Evolutionary conservation across 2,888 invertebrate species (phyloP), one percentile per base, ranked within the genome.

Genomic region (Dryobotodes eremita): DNA sequence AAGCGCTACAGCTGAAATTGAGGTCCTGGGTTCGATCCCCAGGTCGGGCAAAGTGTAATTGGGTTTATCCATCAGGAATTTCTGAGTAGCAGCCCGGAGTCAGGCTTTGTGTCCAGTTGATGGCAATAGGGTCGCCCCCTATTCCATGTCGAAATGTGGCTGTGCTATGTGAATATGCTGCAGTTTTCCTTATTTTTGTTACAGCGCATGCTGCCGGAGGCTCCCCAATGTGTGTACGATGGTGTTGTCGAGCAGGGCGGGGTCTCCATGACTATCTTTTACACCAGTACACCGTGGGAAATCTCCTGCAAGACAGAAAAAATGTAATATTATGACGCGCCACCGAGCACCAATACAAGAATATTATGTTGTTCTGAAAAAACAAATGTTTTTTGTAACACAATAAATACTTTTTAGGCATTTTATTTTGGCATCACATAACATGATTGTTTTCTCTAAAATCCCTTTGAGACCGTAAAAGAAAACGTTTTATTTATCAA

Each of bases 331-430:
- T 23, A 36, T 13, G 13, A 50, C 17, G 8, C 23, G 17, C 15
- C 42, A 46, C 10, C 42, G 15, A 70, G 11, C n/a, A 42, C 36
- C 13, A 36, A 36, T 26, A 36, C 26, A 23, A 42, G 23, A 13
- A 70, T 48, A 46, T 71, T 42, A 71, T 55, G 5, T 31, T 31
- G 4, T 71, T 17, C 53, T 55, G 42, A 53, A 70, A 31, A 71
- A 46, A 42, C n/a, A 57, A 13, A 46, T 57, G 23, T 55, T 57
- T 46, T 36, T 13, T 48, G 17, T 57, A 57, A 70, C 15, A 74
- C 46, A 57, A 71, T 74, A 74, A 31, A 74, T 57, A 31, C 31
- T 70, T 17, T 55, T n/a, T 11, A 26, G 11, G 20, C 15, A 69
- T 69, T 23, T 74, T 55, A 31, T 55, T 71, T 74, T 74, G 42